These are phyloP conservation scores for Gobiocypris rarus DNA, from an alignment of 2,113 vertebrate genomes.

Conservation along the genomic window DNA sequence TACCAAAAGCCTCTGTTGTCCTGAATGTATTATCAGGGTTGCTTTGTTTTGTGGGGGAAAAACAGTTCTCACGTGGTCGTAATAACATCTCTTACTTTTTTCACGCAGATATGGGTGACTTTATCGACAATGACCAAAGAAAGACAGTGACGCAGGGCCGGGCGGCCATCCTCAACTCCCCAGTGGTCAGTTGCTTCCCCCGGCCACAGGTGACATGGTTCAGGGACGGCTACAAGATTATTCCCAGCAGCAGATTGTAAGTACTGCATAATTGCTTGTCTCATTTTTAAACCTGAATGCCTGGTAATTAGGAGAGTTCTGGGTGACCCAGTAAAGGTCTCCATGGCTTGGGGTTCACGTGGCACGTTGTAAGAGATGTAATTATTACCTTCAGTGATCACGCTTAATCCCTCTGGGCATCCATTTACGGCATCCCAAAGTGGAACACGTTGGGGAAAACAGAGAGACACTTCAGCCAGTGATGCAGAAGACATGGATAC, in stretches of 20 bases:
- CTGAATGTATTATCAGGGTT: background rate
- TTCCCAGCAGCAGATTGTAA: conserved; percentile 90
- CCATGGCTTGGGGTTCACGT: background rate
- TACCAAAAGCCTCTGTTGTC: background rate
- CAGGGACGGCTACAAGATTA: conserved; percentile 93
- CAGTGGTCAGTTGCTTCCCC: conserved; percentile 81
- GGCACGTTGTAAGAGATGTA: conserved; percentile 21
- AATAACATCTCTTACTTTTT: conserved; percentile 44
- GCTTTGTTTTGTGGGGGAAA: background rate
- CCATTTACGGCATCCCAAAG: conserved; percentile 37
- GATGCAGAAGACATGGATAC: conserved; percentile 34
- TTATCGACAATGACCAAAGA: conserved; percentile 78
- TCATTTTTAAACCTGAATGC: conserved; percentile 18
- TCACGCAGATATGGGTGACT: conserved; percentile 84
- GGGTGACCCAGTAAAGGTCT: conserved; percentile 31
- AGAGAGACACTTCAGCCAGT: conserved; percentile 35
- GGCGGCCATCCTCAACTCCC: conserved; percentile 82
- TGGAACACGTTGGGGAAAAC: conserved; percentile 14
- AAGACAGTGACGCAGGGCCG: conserved; percentile 81
- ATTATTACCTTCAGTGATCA: conserved; percentile 42
- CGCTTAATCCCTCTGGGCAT: conserved; percentile 1
- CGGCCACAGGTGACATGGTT: conserved; percentile 92
- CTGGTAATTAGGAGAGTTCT: conserved; percentile 38
- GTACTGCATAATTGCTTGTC: conserved; percentile 59
- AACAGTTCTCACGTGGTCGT: background rate